Percentiles rank a stretch among this genome's conserved stretches.
phyloP scores from a whole-genome alignment of 2,797 vertebrate genomes.

The Hypotaenidia okinawae region DNA sequence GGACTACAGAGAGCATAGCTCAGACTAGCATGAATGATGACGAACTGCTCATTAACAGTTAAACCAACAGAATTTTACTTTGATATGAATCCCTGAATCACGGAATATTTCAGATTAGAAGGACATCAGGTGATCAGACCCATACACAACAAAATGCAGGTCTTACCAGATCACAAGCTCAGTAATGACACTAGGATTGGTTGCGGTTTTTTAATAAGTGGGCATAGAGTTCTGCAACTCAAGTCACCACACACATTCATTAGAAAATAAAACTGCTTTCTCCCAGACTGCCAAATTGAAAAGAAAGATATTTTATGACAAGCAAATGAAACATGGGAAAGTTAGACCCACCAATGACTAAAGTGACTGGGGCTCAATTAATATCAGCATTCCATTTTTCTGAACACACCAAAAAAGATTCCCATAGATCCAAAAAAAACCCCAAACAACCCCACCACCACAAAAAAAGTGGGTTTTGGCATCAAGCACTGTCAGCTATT shows the following conservation, averaged over 20 bases:
- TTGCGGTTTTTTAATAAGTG: background rate
- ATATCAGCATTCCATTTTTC: background rate
- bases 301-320: background rate
- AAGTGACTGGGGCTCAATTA: background rate
- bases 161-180: background rate
- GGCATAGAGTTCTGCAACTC: background rate
- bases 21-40: background rate
- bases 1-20: background rate
- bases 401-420: background rate
- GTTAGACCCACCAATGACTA: background rate
- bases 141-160: background rate
- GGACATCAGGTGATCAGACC: background rate
- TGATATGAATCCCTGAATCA: background rate
- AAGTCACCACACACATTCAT: background rate
- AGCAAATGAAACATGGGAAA: background rate
- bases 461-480: background rate
- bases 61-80: background rate
- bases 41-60: background rate
- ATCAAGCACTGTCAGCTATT: background rate
- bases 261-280: background rate
- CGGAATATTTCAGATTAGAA: background rate
- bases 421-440: background rate
- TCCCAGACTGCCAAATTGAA: background rate
- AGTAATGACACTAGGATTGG: background rate
- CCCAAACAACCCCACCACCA: background rate